A percentile compares a stretch with the other conserved stretches of the same genome.
Conservation (phyloP, 2,113 vertebrate species). For the Tapirus terrestris region DNA sequence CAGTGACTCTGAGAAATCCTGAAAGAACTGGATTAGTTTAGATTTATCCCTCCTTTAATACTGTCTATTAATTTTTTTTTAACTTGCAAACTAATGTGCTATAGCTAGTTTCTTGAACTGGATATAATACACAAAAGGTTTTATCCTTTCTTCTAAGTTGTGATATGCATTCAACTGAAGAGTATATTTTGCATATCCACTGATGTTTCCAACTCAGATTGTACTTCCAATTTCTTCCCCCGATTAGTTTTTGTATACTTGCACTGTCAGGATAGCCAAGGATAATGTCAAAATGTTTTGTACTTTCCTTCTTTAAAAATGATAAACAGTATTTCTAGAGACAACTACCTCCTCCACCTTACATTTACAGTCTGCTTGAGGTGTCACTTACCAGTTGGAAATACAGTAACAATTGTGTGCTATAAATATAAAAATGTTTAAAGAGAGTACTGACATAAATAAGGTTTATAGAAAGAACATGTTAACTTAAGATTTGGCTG, state of each 20-base stretch:
- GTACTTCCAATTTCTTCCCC: background rate
- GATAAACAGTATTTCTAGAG: background rate
- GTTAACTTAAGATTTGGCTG: background rate
- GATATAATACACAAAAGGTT: background rate
- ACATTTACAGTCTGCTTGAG: background rate
- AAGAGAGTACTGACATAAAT: background rate
- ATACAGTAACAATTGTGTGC: background rate
- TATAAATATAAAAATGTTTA: background rate
- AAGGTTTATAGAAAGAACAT: background rate
- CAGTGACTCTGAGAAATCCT: background rate
- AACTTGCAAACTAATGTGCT: background rate
- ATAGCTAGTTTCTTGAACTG: background rate
- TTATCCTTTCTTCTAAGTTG: background rate
- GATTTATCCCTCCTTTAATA: background rate
- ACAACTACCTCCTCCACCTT: background rate
- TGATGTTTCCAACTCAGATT: background rate
- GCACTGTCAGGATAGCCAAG: background rate
- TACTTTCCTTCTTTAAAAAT: conserved; percentile 19
- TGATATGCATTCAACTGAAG: background rate
- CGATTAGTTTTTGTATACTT: conserved; percentile 13
- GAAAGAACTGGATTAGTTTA: background rate
- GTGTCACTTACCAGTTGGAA: conserved; percentile 5
- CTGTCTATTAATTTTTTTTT: background rate
- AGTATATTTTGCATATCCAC: background rate
- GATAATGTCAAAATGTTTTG: background rate